Evolutionary conservation across 1,140 invertebrate genomes (phyloP).

Genomic region (Leptinotarsa defecta): DNA sequence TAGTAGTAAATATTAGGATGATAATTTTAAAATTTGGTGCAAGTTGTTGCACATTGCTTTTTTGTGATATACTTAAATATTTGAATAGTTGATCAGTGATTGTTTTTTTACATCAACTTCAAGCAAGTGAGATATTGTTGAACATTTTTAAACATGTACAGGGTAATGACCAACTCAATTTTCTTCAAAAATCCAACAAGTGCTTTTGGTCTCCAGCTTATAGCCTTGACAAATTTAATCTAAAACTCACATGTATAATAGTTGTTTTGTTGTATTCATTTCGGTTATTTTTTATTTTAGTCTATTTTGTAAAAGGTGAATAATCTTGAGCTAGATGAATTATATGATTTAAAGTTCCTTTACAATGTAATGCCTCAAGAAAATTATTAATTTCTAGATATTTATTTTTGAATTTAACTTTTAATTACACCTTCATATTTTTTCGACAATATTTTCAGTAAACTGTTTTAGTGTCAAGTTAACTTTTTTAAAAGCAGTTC

Average conservation of each 20-base stretch:
- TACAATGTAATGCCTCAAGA: conserved; percentile 5
- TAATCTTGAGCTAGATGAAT: conserved; percentile 10
- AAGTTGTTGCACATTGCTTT: neutral
- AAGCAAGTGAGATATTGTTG: conserved; percentile 4
- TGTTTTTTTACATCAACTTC: neutral
- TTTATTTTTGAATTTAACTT: conserved; percentile 1
- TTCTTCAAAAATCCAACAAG: neutral
- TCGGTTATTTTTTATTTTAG: conserved; percentile 32
- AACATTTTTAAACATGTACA: conserved; percentile 12
- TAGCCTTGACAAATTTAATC: conserved; percentile 18
- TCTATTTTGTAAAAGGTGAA: conserved; percentile 23
- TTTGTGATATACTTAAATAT: neutral
- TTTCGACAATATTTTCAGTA: neutral
- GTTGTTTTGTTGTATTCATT: conserved; percentile 31
- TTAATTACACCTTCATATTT: neutral
- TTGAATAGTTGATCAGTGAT: conserved; percentile 6
- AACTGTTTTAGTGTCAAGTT: conserved; percentile 7
- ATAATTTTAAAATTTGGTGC: conserved; percentile 2
- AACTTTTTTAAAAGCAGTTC: conserved; percentile 16
- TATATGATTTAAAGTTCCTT: conserved; percentile 16
- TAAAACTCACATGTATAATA: conserved; percentile 23
- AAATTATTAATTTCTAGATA: neutral
- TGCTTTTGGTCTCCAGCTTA: neutral
- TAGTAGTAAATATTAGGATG: neutral
- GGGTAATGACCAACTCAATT: conserved; percentile 17